A percentile compares a stretch with the other conserved stretches of the same genome.
These are phyloP conservation scores for Dissostichus mawsoni DNA, from an alignment of 2,113 vertebrate species.

Conservation along the genomic window DNA sequence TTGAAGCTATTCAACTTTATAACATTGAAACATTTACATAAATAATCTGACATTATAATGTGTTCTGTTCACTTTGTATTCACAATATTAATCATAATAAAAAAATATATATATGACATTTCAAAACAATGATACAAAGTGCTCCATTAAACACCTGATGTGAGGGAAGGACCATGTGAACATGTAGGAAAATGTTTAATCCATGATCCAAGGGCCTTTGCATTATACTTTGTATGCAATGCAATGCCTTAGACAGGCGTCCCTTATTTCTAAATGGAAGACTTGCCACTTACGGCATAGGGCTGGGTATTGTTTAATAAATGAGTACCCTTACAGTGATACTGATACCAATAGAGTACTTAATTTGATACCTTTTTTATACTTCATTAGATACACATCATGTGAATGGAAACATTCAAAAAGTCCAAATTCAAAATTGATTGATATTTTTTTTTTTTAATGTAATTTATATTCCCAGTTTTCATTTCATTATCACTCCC, in stretches of 20 bases:
- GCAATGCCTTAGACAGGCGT: background rate
- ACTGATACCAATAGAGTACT: too few species aligned
- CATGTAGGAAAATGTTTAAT: background rate
- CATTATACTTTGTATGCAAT: background rate
- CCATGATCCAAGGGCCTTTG: background rate
- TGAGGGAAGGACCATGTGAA: background rate
- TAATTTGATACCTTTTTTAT: too few species aligned
- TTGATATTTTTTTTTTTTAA: too few species aligned
- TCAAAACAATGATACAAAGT: conserved; percentile 63
- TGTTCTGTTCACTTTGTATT: conserved; percentile 42
- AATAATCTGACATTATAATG: conserved; percentile 31
- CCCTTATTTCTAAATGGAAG: background rate
- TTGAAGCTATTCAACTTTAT: conserved; percentile 28
- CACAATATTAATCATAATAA: conserved; percentile 28
- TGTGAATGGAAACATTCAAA: too few species aligned
- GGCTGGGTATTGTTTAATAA: too few species aligned
- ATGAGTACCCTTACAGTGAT: too few species aligned
- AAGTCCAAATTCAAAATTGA: too few species aligned
- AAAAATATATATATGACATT: conserved; percentile 24
- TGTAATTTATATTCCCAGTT: too few species aligned
- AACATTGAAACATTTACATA: conserved; percentile 32
- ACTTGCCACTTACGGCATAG: background rate
- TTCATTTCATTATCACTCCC: too few species aligned
- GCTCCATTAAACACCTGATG: conserved; percentile 20
- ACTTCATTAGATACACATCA: too few species aligned